Percentiles rank a stretch among this genome's conserved stretches.
Evolutionary conservation across 2,113 vertebrate species (phyloP).

Genomic region (Piaya cayana): DNA sequence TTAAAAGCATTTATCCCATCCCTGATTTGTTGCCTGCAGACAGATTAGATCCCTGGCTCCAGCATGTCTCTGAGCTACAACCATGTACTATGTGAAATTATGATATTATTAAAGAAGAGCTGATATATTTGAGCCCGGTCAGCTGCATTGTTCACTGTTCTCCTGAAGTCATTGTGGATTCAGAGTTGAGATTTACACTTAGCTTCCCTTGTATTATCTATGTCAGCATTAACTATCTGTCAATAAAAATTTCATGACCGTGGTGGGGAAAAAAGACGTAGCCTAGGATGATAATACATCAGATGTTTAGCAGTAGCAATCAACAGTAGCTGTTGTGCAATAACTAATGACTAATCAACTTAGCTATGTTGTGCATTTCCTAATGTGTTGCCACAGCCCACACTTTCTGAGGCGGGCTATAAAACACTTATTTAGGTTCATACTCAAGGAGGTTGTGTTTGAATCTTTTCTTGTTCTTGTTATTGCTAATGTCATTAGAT

Average conservation of each 20-base stretch:
- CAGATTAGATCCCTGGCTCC: background rate
- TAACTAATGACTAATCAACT: background rate
- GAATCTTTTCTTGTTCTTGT: conserved; percentile 8
- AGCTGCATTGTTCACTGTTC: background rate
- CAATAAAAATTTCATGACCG: background rate
- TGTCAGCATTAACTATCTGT: background rate
- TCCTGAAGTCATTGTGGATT: background rate
- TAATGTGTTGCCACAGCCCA: background rate
- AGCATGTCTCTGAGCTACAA: background rate
- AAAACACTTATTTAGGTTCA: conserved; percentile 6
- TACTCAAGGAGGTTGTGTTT: background rate
- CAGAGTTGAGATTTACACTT: background rate
- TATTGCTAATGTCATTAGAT: conserved; percentile 42
- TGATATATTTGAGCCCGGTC: background rate
- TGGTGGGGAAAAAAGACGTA: background rate
- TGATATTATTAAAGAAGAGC: background rate
- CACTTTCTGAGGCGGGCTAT: background rate
- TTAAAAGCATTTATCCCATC: background rate
- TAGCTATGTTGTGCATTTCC: background rate
- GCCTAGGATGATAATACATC: background rate
- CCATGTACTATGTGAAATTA: background rate
- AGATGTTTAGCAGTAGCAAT: background rate
- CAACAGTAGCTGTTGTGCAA: background rate
- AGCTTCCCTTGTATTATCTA: background rate
- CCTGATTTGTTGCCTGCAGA: background rate